Evolutionary conservation across 53 echinoderm and acorn worm species (phyloP).

Genomic region (Echinometra lucunter): DNA sequence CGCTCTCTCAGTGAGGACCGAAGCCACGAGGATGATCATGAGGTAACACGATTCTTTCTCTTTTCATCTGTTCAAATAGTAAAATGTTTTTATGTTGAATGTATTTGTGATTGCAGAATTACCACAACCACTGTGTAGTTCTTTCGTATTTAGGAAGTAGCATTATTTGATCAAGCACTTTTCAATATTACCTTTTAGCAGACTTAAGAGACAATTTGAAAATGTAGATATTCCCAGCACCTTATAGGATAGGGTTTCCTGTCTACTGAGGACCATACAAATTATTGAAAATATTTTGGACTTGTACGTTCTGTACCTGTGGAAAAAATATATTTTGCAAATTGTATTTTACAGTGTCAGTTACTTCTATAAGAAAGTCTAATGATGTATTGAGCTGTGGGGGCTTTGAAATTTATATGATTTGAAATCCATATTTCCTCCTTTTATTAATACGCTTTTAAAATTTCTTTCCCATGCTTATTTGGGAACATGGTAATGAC

Average conservation of each 20-base stretch:
- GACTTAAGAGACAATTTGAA: neutral
- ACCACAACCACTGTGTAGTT: neutral
- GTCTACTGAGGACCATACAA: neutral
- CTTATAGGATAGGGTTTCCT: neutral
- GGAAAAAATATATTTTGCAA: neutral
- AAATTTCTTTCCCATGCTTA: slow-evolving; percentile 43
- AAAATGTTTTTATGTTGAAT: neutral
- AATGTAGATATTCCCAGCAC: neutral
- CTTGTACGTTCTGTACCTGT: neutral
- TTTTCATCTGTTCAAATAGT: neutral
- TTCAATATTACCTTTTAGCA: neutral
- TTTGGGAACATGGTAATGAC: slow-evolving; percentile 51
- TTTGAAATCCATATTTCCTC: neutral
- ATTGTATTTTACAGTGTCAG: neutral
- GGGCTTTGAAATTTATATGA: neutral
- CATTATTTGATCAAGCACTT: neutral
- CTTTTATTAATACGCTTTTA: neutral
- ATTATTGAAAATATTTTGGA: neutral
- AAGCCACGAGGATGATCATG: slow-evolving; percentile 73
- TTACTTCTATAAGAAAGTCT: neutral
- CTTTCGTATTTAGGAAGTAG: neutral
- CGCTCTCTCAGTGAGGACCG: slow-evolving; percentile 94
- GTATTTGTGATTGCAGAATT: neutral
- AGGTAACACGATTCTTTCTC: slow-evolving; percentile 47
- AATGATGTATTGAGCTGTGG: no score